Evolutionary conservation across 2,113 vertebrate species (phyloP), one percentile per base, ranked within the genome.

Genomic region (Corvus cornix): DNA sequence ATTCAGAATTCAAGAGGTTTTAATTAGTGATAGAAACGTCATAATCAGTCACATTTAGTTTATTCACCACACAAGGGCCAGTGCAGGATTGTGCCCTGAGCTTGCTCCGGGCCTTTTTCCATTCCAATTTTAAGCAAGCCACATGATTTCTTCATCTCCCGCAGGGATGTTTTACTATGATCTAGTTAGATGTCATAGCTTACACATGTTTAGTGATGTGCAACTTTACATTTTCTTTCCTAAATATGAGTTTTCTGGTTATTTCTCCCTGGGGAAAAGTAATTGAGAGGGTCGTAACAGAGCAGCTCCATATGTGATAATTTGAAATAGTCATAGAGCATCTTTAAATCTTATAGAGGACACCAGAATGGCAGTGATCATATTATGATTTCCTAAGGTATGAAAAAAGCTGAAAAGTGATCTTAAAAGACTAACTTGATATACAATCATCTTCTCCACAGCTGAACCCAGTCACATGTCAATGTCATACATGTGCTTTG

Each of bases 91-190:
- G 49, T 96, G 92, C 95, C 93, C 68, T 78, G 73, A 88, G 95
- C 92, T 96, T 92, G 92, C 85, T 95, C 48, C 10, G 0, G 90
- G 93, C 93, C 64, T 96, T 96, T 96, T 96, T 96, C 95, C 95
- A 96, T 96, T 97, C 95, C 79, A 95, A 13, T 96, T 96, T 95
- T 96, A 77, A 94, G 64, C 83, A 90, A 95, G 69, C 79, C 95
- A 95, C 68, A 67, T 95, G 78, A 93, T 95, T 96, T 93, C 76
- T 96, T 64, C 20, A 35, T 96, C 44, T 95, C 95, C 82, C 16
- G 4, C 80, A 46, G 93, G 83, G 92, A 81, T 11, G 10, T 86
- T 96, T 92, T 96, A 74, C 90, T 94, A 95, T 90, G 86, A 93
- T 96, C 85, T 92, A 88, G 85, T 92, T 95, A 95, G 92, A 93